These are phyloP conservation scores for Mormyrops attenuatus DNA, from an alignment of 2,797 vertebrate genomes.

Conservation along the genomic window DNA sequence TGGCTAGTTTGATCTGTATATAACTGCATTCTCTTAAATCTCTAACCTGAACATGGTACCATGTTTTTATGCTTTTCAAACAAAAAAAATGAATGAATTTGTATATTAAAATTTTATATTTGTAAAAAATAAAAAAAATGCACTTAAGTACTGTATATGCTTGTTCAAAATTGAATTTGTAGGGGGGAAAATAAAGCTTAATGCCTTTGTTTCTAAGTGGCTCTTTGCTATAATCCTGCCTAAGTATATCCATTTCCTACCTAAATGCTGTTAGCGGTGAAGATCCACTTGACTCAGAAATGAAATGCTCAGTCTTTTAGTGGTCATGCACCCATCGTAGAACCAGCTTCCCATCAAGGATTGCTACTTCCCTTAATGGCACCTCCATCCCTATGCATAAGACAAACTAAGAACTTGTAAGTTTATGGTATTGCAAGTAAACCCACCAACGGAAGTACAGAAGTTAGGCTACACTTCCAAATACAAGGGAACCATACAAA, in stretches of 20 bases:
- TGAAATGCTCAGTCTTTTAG: not conserved
- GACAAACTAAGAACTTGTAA: not conserved
- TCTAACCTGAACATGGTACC: not conserved
- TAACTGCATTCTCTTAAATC: not conserved
- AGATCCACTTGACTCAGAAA: not conserved
- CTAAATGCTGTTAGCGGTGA: not conserved
- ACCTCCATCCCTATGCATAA: not conserved
- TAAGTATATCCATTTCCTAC: not conserved
- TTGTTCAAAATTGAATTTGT: slow-evolving; percentile 37
- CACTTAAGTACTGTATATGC: slow-evolving; percentile 14
- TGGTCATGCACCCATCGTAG: not conserved
- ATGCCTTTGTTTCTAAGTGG: slow-evolving; percentile 37
- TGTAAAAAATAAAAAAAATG: slow-evolving; percentile 33
- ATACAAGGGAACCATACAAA: not conserved
- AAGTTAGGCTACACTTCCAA: not conserved
- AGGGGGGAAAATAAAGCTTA: slow-evolving; percentile 60
- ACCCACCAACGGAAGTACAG: not conserved
- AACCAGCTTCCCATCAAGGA: not conserved
- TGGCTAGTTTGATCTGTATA: not conserved
- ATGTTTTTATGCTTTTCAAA: slow-evolving; percentile 8
- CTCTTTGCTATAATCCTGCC: not conserved
- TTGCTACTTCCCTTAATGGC: not conserved
- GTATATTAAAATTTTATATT: slow-evolving; percentile 32
- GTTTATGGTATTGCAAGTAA: not conserved
- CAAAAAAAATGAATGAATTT: slow-evolving; percentile 16